Evolutionary conservation across 1,140 invertebrate species (phyloP).

Genomic region (Pentalonia nigronervosa): DNA sequence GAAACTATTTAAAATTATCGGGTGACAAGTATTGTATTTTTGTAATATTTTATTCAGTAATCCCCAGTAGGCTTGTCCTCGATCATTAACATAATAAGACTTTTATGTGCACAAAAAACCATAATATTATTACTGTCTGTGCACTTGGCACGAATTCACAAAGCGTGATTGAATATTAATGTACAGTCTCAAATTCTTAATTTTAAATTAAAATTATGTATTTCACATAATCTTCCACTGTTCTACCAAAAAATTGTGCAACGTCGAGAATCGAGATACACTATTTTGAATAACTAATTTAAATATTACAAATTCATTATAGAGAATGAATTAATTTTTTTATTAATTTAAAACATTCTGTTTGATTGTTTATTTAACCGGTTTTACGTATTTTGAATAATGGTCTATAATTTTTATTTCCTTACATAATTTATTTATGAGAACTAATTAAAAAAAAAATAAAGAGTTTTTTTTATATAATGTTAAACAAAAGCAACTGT

Average conservation of each 20-base stretch:
- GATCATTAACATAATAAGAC: background rate
- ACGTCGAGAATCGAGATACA: background rate
- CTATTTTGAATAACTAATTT: background rate
- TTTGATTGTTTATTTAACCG: background rate
- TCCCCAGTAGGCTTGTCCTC: too few species aligned
- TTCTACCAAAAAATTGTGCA: background rate
- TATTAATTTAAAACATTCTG: background rate
- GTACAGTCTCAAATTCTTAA: background rate
- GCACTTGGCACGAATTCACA: background rate
- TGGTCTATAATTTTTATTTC: background rate
- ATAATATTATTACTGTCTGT: background rate
- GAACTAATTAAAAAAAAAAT: conserved; percentile 6
- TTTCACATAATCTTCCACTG: background rate
- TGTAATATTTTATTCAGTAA: too few species aligned
- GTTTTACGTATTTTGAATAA: background rate
- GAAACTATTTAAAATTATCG: too few species aligned
- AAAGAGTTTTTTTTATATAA: background rate
- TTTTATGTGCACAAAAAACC: background rate
- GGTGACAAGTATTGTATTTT: too few species aligned
- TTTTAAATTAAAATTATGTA: background rate
- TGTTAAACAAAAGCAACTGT: conserved; percentile 4
- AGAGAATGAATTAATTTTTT: background rate
- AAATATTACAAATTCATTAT: background rate
- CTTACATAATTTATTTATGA: background rate
- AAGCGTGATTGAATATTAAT: background rate